Base-by-base conservation (phyloP, 2,113 vertebrate species). In the Casuarius casuarius region DNA sequence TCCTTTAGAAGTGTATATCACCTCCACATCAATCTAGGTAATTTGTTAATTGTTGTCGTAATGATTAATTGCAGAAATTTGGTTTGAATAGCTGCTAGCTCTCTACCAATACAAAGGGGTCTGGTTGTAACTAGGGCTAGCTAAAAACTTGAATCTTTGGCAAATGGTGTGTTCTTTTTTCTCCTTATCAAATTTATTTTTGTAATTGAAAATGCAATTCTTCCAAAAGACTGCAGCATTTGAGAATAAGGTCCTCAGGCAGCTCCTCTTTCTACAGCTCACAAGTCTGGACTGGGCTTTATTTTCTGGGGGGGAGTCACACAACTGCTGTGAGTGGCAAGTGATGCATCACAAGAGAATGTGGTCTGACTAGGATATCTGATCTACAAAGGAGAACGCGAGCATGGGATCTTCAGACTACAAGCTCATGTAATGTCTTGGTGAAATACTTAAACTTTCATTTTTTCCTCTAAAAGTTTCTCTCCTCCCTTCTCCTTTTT, bases 1-100 rank as follows among this genome's bases (percentile, higher is more conserved):
- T 97, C 31, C 86, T 95, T 95, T 95, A 90, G 89, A 97, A 97
- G 54, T 81, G 56, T 81, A 25, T 95, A 85, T 94, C 96, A 90
- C 35, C 88, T 83, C 35, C 5, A 7, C 86, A 95, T 94, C 81
- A 88, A 42, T 95, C 80, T 95, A 91, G 56, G 87, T 95, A 90
- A 94, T 84, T 94, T 85, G 58, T 91, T 96, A 92, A 85, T 96
- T 94, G 48, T 96, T 94, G 44, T 96, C 97, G 66, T 65, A 90
- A 54, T 92, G 62, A 91, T 95, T 97, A 78, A 96, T 59, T 95
- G 66, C 42, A 95, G 85, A 97, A 94, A 95, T 94, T 94, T 87
- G 40, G 8, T 93, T 90, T 94, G 87, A 96, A 58, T 90, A 94
- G 56, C 84, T 96, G 61, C 87, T 98, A 76, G 9, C 12, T 12